Evolutionary conservation across 1,140 invertebrate genomes (phyloP).

Genomic region (Scaptodrosophila lebanonensis): DNA sequence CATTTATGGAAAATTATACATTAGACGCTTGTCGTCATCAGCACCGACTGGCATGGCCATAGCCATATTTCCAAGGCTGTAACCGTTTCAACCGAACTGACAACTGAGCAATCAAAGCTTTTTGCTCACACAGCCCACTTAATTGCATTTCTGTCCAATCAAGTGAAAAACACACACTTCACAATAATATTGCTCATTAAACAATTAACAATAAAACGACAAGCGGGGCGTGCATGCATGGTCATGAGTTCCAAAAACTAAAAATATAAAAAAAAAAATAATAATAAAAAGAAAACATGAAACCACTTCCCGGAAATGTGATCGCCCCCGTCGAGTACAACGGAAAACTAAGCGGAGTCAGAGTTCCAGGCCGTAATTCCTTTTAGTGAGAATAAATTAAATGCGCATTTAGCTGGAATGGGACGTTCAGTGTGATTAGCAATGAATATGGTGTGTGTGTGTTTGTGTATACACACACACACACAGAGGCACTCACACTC

Average conservation of each 20-base stretch:
- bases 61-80: no score
- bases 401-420: not conserved
- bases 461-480: no score
- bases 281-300: constrained; percentile 14
- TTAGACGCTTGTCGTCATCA: no score
- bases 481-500: not conserved
- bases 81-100: not conserved
- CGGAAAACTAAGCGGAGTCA: constrained; percentile 15
- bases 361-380: constrained; percentile 19
- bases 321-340: constrained; percentile 26
- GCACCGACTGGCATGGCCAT: no score
- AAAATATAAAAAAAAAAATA: constrained; percentile 15
- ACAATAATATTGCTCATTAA: constrained; percentile 9
- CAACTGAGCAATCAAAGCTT: no score
- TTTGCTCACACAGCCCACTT: no score
- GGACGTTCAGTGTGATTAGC: constrained; percentile 38
- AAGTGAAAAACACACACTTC: no score
- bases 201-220: constrained; percentile 30
- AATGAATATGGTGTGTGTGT: not conserved
- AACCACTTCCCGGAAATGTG: constrained; percentile 59
- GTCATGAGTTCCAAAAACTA: constrained; percentile 20
- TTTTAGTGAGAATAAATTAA: constrained; percentile 52
- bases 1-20: no score
- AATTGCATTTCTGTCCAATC: no score
- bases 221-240: constrained; percentile 36